phyloP scores from a whole-genome alignment of 2,888 invertebrate genomes.

The Luperina testacea region DNA sequence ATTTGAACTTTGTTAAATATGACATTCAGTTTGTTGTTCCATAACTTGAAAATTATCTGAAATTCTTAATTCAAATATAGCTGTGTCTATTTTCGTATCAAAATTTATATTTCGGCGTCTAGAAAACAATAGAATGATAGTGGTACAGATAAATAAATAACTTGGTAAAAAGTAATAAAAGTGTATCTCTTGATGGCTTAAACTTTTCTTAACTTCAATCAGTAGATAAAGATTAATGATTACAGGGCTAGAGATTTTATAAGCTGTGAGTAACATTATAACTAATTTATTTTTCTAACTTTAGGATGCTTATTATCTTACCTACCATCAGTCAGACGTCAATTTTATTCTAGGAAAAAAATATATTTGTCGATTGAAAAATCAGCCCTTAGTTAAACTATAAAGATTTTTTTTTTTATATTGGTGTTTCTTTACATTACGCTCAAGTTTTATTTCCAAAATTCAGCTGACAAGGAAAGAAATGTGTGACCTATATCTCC shows the following conservation, averaged over 20 bases:
- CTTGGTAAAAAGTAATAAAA: too few species aligned
- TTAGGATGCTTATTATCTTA: too few species aligned
- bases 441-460: constrained; percentile 6
- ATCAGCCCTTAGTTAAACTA: not conserved
- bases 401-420: not conserved
- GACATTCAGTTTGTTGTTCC: not conserved
- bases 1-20: not conserved
- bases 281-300: too few species aligned
- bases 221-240: not conserved
- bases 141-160: not conserved
- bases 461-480: not conserved
- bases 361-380: not conserved
- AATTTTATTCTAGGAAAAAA: not conserved
- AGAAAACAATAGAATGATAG: not conserved
- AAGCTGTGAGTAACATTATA: not conserved
- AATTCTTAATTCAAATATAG: not conserved
- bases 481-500: not conserved
- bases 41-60: not conserved
- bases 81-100: not conserved
- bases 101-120: not conserved
- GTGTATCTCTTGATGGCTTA: too few species aligned
- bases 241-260: too few species aligned
- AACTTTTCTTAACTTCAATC: not conserved
- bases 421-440: not conserved
- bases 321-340: not conserved